Percentiles rank a stretch among this genome's conserved stretches.
Evolutionary conservation across 92 coral and sea anemone species (phyloP).

Genomic region (Scolanthus callimorphus): DNA sequence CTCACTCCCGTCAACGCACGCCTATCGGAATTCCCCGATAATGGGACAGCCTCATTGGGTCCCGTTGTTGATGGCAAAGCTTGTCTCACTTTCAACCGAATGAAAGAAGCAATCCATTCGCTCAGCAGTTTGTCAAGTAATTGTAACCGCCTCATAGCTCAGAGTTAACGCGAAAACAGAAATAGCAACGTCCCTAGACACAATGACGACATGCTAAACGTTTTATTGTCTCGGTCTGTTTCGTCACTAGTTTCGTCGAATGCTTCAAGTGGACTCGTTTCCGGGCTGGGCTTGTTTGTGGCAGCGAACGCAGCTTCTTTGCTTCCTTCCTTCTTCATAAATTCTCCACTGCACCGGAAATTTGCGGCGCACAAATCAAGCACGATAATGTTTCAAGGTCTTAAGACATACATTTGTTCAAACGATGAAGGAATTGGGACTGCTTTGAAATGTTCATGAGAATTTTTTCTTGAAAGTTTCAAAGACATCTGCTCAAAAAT

Average conservation of each 20-base stretch:
- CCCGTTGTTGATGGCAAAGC: too few relatives aligned
- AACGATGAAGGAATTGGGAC: too few relatives aligned
- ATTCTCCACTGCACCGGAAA: neutral
- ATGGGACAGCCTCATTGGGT: too few relatives aligned
- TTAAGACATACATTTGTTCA: neutral
- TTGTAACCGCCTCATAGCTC: too few relatives aligned
- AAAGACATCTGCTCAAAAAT: neutral
- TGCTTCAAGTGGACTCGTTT: neutral
- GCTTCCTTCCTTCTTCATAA: slow-evolving; percentile 2
- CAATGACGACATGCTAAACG: slow-evolving; percentile 1
- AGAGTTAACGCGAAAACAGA: too few relatives aligned
- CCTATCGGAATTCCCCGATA: too few relatives aligned
- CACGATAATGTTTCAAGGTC: neutral
- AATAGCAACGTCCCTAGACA: too few relatives aligned
- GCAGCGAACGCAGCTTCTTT: neutral
- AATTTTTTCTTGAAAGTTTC: neutral
- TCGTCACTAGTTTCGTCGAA: slow-evolving; percentile 2
- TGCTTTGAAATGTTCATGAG: too few relatives aligned
- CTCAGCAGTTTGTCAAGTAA: too few relatives aligned
- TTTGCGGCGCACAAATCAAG: neutral
- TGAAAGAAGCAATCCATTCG: too few relatives aligned
- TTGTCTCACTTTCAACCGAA: too few relatives aligned
- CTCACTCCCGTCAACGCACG: too few relatives aligned
- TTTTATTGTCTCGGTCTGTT: neutral
- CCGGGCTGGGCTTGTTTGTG: slow-evolving; percentile 2